Percentiles rank a stretch among this genome's conserved stretches.
These are phyloP conservation scores for Xerus rutilus DNA, from an alignment of 2,797 vertebrate species.

Conservation along the genomic window DNA sequence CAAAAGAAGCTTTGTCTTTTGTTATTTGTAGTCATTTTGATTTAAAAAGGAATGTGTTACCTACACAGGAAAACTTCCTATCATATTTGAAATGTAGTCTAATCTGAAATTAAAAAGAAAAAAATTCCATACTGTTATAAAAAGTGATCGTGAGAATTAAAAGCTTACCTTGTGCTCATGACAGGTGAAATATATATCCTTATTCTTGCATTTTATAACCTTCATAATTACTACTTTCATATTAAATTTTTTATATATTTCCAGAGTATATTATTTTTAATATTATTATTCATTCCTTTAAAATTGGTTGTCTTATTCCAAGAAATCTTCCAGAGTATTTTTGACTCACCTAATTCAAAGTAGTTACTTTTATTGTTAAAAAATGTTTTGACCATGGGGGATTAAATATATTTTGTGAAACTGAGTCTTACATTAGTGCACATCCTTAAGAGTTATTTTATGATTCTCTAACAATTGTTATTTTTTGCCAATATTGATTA, in stretches of 20 bases:
- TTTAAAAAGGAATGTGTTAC: conserved; percentile 26
- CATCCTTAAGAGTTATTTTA: conserved; percentile 6
- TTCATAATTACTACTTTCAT: conserved; percentile 26
- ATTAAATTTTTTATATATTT: conserved; percentile 46
- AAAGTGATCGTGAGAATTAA: conserved; percentile 28
- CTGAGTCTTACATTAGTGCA: background rate
- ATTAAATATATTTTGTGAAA: background rate
- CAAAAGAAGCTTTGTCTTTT: background rate
- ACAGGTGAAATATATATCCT: background rate
- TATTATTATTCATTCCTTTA: background rate
- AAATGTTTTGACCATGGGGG: conserved; percentile 24
- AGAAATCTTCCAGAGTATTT: conserved; percentile 48
- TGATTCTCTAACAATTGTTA: background rate
- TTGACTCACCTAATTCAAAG: conserved; percentile 17
- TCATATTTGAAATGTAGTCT: conserved; percentile 30
- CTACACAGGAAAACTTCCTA: background rate
- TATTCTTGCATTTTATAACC: background rate
- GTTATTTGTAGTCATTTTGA: background rate
- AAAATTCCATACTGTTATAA: background rate
- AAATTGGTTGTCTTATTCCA: background rate
- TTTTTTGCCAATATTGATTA: background rate
- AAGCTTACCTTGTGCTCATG: conserved; percentile 5
- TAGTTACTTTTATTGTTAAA: conserved; percentile 31
- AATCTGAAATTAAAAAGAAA: conserved; percentile 22
- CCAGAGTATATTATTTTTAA: conserved; percentile 33